Conservation (phyloP, 2,113 vertebrate species). For the Copsychus sechellarum region DNA sequence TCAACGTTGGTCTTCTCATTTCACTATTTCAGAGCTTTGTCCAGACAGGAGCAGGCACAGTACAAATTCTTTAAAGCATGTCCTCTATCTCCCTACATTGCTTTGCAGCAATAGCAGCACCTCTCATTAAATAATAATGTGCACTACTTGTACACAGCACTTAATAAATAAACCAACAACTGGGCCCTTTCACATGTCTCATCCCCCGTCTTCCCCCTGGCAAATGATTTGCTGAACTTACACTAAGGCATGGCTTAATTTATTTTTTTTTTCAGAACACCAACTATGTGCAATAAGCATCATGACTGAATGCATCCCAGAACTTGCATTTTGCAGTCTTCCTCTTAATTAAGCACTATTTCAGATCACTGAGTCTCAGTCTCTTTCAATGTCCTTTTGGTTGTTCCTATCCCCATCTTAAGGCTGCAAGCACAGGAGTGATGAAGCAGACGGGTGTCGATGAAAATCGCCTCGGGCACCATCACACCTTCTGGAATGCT, state of each 20-base stretch:
- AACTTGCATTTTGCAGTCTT: not conserved
- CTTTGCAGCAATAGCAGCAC: not conserved
- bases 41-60: not conserved
- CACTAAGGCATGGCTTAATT: not conserved
- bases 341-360: conserved; percentile 7
- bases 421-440: not conserved
- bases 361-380: not conserved
- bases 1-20: not conserved
- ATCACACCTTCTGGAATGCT: conserved; percentile 61
- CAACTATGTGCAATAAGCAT: not conserved
- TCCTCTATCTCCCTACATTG: not conserved
- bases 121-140: conserved; percentile 6
- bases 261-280: not conserved
- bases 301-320: not conserved
- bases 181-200: not conserved
- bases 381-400: conserved; percentile 5
- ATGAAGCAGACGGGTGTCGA: conserved; percentile 40
- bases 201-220: not conserved
- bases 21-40: not conserved
- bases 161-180: conserved; percentile 47
- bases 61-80: not conserved
- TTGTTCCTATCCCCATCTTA: conserved; percentile 16
- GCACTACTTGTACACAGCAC: not conserved
- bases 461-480: conserved; percentile 40
- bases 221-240: not conserved